These are phyloP conservation scores for Toxotes lorentzi DNA, from an alignment of 2,797 vertebrate genomes.

Conservation along the genomic window DNA sequence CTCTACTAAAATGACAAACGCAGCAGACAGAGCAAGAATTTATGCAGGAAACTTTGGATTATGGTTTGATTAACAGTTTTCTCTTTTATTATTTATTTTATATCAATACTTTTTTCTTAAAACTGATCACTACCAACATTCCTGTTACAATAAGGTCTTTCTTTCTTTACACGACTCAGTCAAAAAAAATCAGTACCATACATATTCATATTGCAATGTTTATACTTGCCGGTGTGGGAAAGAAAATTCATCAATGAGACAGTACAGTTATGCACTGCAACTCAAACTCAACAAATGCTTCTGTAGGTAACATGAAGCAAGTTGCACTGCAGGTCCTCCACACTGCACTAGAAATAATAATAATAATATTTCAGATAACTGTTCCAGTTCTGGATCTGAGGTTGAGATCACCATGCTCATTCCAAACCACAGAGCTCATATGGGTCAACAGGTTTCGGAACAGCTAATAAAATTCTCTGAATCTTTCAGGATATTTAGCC, in stretches of 20 bases:
- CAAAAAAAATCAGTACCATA: neutral
- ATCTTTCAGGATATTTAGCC: neutral
- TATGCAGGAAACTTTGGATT: conserved; percentile 61
- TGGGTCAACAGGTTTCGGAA: conserved; percentile 15
- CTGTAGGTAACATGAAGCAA: neutral
- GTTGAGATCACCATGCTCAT: neutral
- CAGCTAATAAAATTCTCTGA: conserved; percentile 7
- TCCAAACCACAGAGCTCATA: conserved; percentile 25
- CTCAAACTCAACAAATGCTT: neutral
- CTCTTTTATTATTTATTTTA: conserved; percentile 17
- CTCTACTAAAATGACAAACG: conserved; percentile 63
- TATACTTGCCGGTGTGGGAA: neutral
- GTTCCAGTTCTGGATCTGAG: neutral
- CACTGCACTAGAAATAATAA: neutral
- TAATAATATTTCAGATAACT: conserved; percentile 6
- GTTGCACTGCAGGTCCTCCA: neutral
- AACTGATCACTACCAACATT: conserved; percentile 2
- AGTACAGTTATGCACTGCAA: neutral
- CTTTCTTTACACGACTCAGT: neutral
- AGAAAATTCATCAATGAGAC: conserved; percentile 20
- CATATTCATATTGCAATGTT: conserved; percentile 2
- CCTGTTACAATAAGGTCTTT: conserved; percentile 1
- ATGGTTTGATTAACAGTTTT: conserved; percentile 37
- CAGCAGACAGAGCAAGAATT: conserved; percentile 40
- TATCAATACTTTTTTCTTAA: conserved; percentile 13